Conservation (phyloP, 2,888 invertebrate species). For the Andricus curvator region DNA sequence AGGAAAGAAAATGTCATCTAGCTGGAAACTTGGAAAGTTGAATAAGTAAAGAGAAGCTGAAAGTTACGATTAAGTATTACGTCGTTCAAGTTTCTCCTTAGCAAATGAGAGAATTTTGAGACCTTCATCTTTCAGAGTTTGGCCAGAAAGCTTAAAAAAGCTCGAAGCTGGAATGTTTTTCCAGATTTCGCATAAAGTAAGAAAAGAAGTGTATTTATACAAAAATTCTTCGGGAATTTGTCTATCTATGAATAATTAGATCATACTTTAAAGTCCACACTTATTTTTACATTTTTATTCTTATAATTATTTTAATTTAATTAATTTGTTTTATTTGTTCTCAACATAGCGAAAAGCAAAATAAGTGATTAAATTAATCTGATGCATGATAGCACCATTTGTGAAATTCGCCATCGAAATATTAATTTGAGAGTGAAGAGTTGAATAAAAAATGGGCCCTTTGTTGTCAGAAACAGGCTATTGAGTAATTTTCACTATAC, state of each 20-base stretch:
- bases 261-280: too few species aligned
- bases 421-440: neutral
- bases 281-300: too few species aligned
- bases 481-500: neutral
- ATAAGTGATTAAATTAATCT: neutral
- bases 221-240: neutral
- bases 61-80: neutral
- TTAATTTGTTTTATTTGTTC: too few species aligned
- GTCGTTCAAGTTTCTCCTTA: neutral
- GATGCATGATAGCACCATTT: neutral
- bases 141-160: neutral
- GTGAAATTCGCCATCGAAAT: neutral
- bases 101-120: neutral
- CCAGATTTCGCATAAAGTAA: neutral
- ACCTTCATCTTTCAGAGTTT: neutral
- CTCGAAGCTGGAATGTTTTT: neutral
- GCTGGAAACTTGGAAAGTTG: constrained; percentile 4
- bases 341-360: neutral
- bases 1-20: constrained; percentile 6
- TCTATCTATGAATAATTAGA: too few species aligned
- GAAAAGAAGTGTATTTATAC: neutral
- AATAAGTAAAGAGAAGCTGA: neutral
- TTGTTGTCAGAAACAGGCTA: neutral
- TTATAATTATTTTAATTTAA: too few species aligned
- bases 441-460: neutral